phyloP scores from a whole-genome alignment of 2,888 invertebrate genomes.

The Acrobasis suavella region DNA sequence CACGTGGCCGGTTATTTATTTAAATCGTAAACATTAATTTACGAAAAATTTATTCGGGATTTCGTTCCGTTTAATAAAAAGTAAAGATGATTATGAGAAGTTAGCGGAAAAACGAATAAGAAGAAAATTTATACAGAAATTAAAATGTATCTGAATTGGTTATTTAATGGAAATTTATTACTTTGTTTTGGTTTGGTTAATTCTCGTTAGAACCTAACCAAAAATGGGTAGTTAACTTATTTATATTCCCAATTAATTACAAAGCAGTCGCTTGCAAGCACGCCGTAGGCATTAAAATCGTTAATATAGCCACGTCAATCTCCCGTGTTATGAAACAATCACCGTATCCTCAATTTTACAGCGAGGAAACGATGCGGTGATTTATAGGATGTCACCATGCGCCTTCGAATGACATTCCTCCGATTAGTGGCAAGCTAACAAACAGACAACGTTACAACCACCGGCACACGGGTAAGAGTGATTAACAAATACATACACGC shows the following conservation, averaged over 20 bases:
- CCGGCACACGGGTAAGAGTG: too few relatives aligned
- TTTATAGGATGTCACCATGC: conserved; percentile 1
- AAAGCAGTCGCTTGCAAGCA: not conserved
- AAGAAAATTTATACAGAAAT: too few relatives aligned
- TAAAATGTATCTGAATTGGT: too few relatives aligned
- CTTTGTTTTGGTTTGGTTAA: too few relatives aligned
- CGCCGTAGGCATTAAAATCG: not conserved
- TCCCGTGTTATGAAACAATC: conserved; percentile 13
- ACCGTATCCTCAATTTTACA: conserved; percentile 10
- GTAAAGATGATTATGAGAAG: too few relatives aligned
- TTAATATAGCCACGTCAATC: conserved; percentile 6
- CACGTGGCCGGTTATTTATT: too few relatives aligned
- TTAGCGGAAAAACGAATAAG: too few relatives aligned
- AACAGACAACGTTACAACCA: not conserved
- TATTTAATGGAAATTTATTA: too few relatives aligned
- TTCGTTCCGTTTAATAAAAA: too few relatives aligned
- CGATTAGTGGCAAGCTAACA: conserved; percentile 8
- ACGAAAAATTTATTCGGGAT: too few relatives aligned
- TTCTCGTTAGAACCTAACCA: not conserved
- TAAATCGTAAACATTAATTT: too few relatives aligned
- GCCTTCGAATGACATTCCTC: conserved; percentile 1
- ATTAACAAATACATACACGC: too few relatives aligned
- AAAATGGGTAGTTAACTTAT: not conserved
- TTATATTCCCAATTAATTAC: not conserved
- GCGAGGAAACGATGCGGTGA: conserved; percentile 17